Evolutionary conservation across 2,888 invertebrate genomes (phyloP).

Genomic region (Cephus nigrinus): DNA sequence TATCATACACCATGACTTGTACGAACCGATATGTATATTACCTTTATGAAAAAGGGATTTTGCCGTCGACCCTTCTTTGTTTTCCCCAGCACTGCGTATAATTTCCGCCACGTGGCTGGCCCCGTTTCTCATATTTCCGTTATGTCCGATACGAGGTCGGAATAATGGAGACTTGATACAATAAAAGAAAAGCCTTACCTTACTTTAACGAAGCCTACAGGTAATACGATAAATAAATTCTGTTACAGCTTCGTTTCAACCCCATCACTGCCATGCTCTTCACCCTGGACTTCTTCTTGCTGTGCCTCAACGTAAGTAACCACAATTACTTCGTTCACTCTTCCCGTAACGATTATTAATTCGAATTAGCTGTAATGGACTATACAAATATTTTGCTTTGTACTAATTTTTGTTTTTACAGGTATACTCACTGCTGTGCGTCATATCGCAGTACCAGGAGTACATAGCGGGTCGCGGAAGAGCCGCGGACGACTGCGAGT

Average conservation of each 20-base stretch:
- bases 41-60: too few species aligned
- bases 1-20: too few species aligned
- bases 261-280: constrained; percentile 81
- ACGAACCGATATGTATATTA: too few species aligned
- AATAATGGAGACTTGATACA: constrained; percentile 14
- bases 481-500: constrained; percentile 74
- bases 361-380: too few species aligned
- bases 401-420: constrained; percentile 61
- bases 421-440: constrained; percentile 86
- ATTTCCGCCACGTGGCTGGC: too few species aligned
- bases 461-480: constrained; percentile 80
- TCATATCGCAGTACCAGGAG: constrained; percentile 88
- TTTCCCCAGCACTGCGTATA: too few species aligned
- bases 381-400: background rate
- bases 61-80: too few species aligned
- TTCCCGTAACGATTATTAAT: too few species aligned
- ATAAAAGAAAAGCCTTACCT: constrained; percentile 9
- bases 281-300: constrained; percentile 82
- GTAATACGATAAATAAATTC: constrained; percentile 32
- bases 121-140: too few species aligned
- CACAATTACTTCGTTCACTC: constrained; percentile 4
- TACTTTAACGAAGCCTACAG: background rate
- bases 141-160: background rate
- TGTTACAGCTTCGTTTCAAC: constrained; percentile 77
- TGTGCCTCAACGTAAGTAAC: constrained; percentile 80